A percentile compares a stretch with the other conserved stretches of the same genome.
Evolutionary conservation across 1,140 invertebrate species (phyloP).

Genomic region (Drosophila micromelanica): DNA sequence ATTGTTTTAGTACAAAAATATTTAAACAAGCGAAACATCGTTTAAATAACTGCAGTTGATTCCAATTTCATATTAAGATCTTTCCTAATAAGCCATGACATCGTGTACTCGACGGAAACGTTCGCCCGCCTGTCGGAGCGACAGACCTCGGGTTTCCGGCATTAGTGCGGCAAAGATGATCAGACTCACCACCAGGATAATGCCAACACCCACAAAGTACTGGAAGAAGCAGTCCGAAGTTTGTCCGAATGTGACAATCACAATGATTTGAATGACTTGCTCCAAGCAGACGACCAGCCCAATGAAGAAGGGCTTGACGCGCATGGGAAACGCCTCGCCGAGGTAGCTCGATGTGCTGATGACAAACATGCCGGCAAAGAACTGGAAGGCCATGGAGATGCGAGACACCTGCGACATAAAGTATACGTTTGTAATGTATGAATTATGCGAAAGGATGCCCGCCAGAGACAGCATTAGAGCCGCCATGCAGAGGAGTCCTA

Average conservation of each 20-base stretch:
- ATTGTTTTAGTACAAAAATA: no score
- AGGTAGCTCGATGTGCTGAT: slow-evolving; percentile 45
- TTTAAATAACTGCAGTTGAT: no score
- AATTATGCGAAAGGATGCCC: slow-evolving; percentile 37
- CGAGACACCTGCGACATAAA: slow-evolving; percentile 44
- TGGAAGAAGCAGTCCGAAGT: slow-evolving; percentile 17
- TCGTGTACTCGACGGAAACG: slow-evolving; percentile 41
- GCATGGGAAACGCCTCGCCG: slow-evolving; percentile 60
- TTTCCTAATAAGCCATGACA: slow-evolving; percentile 26
- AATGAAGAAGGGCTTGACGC: slow-evolving; percentile 48
- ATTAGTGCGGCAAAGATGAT: slow-evolving; percentile 29
- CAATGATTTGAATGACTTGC: slow-evolving; percentile 58
- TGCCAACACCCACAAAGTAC: slow-evolving; percentile 44
- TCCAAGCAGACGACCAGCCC: slow-evolving; percentile 40
- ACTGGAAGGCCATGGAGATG: slow-evolving; percentile 43
- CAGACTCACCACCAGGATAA: slow-evolving; percentile 35
- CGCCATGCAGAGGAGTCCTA: slow-evolving; percentile 45
- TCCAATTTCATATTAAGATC: background rate
- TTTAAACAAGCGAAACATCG: no score
- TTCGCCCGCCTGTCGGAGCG: slow-evolving; percentile 45
- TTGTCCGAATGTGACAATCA: slow-evolving; percentile 38
- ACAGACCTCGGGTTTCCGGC: slow-evolving; percentile 46
- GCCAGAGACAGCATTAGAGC: slow-evolving; percentile 47
- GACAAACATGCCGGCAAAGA: slow-evolving; percentile 55
- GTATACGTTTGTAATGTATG: slow-evolving; percentile 15